Evolutionary conservation across 1,140 invertebrate genomes (phyloP), one percentile per base, ranked within the genome.

Genomic region (Habropoda laboriosa): DNA sequence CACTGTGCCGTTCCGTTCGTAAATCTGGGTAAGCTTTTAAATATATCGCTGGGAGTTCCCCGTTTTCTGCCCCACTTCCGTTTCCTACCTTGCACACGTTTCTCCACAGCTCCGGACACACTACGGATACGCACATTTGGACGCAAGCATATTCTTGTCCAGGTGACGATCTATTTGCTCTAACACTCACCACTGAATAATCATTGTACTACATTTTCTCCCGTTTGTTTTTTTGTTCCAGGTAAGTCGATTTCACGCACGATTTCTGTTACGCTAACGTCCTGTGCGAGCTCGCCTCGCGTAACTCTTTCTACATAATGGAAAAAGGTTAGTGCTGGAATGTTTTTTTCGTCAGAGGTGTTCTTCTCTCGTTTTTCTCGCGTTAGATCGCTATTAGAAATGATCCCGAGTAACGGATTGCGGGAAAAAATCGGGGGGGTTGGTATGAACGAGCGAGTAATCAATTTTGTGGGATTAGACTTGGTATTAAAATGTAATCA

Each of bases 171-270:
- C 18, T 24, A 77, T 87, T 82, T 68, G n/a, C 64, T n/a, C 70
- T 74, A 63, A 61, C 53, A 80, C 70, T 16, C 63, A 53, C 38
- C 47, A 49, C 51, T 57, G 75, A 88, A 71, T 61, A 79, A 83
- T 80, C n/a, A n/a, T n/a, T n/a, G n/a, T 63, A 58, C 81, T 82
- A n/a, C 80, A 38, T 79, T 76, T 45, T 64, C 12, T 3, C 8
- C n/a, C n/a, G n/a, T 51, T 67, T 40, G 79, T 40, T 27, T 74
- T 24, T 40, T 45, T 81, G 83, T 88, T 88, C 57, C 82, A 82
- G 79, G 82, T 85, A 66, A 86, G 80, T 81, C 40, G 27, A 77
- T 57, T 75, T 84, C 51, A 30, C 32, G 53, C n/a, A 78, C 81
- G 60, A 77, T 82, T 82, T 2, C 8, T 21, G 4, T 7, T 30